These are phyloP conservation scores for Oegoconia quadripuncta DNA, from an alignment of 2,888 invertebrate genomes.

Conservation along the genomic window DNA sequence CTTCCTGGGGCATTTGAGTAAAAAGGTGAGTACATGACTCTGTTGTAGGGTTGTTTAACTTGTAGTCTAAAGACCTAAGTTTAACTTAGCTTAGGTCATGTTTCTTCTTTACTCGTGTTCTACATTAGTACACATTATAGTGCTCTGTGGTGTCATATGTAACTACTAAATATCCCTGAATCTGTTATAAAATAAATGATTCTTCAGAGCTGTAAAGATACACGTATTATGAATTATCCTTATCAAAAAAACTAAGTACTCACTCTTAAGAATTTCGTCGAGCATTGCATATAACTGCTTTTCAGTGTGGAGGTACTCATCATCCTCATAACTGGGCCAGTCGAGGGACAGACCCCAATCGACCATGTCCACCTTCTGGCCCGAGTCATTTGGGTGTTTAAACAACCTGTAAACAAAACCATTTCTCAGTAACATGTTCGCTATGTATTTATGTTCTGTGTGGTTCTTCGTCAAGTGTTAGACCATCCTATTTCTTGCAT, in stretches of 20 bases:
- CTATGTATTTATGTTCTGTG: too few relatives aligned
- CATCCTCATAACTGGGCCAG: constrained; percentile 60
- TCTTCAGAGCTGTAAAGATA: not conserved
- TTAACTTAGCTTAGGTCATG: too few relatives aligned
- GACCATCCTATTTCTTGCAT: too few relatives aligned
- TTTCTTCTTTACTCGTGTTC: too few relatives aligned
- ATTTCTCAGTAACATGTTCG: not conserved
- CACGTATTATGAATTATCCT: not conserved
- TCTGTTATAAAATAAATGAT: not conserved
- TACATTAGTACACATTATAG: too few relatives aligned
- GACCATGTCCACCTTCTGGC: constrained; percentile 55
- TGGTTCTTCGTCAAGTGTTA: too few relatives aligned
- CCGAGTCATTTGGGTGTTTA: constrained; percentile 50
- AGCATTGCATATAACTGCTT: constrained; percentile 47
- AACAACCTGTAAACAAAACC: constrained; percentile 46
- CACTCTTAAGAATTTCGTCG: constrained; percentile 60
- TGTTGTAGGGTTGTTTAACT: too few relatives aligned
- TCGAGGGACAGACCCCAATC: constrained; percentile 65
- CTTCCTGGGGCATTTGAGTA: too few relatives aligned
- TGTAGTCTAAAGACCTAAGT: too few relatives aligned
- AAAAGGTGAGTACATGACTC: too few relatives aligned
- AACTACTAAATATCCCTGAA: not conserved
- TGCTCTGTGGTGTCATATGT: too few relatives aligned
- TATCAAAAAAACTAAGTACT: constrained; percentile 30
- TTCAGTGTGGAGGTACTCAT: constrained; percentile 52